Percentiles rank a stretch among this genome's conserved stretches.
Evolutionary conservation across 2,888 invertebrate genomes (phyloP).

Genomic region (Pristionchus mayeri): DNA sequence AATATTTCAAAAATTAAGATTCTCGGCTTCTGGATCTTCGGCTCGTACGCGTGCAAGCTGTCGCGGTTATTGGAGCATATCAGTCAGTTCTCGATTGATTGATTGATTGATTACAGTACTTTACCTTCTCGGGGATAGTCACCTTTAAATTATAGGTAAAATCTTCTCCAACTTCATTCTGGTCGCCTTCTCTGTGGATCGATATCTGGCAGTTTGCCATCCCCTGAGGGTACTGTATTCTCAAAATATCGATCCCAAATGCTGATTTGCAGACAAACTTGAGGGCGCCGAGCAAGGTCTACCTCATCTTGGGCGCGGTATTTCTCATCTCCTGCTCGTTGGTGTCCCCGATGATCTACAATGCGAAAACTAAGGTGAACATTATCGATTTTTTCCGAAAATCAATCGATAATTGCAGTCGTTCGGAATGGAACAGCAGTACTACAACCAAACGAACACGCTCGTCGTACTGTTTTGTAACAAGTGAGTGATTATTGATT

Average conservation of each 20-base stretch:
- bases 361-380: conserved; percentile 67
- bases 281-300: conserved; percentile 59
- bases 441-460: conserved; percentile 56
- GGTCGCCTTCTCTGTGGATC: conserved; percentile 64
- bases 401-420: conserved; percentile 50
- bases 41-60: conserved; percentile 74
- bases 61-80: conserved; percentile 76
- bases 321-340: conserved; percentile 61
- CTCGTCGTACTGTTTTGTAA: conserved; percentile 63
- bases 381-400: neutral
- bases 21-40: conserved; percentile 76
- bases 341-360: conserved; percentile 63
- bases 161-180: conserved; percentile 66
- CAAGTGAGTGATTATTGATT: conserved; percentile 52
- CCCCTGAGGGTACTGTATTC: conserved; percentile 58
- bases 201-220: conserved; percentile 67
- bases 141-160: conserved; percentile 41
- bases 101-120: neutral
- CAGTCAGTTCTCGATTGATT: conserved; percentile 59
- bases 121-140: too few species aligned
- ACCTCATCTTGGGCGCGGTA: conserved; percentile 57
- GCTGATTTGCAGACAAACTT: conserved; percentile 55
- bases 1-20: conserved; percentile 59
- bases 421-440: conserved; percentile 61
- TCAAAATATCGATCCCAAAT: too few species aligned